Evolutionary conservation across 2,888 invertebrate species (phyloP).

Genomic region (Ochropacha duplaris): DNA sequence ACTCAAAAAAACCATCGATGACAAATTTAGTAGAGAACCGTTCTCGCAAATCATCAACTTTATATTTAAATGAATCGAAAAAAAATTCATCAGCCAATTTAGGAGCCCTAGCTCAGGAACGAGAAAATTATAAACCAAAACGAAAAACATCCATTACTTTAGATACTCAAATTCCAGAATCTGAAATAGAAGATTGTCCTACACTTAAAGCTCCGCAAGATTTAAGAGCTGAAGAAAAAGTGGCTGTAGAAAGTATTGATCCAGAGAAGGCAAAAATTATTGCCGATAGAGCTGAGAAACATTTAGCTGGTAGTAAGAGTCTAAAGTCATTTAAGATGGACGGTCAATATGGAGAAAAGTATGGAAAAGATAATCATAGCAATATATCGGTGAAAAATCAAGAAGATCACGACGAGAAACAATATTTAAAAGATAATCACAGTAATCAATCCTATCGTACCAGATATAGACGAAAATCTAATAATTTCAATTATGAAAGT

Average conservation of each 20-base stretch:
- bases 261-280: slow-evolving; percentile 67
- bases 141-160: slow-evolving; percentile 67
- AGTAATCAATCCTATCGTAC: slow-evolving; percentile 70
- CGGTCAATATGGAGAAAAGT: slow-evolving; percentile 67
- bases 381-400: slow-evolving; percentile 65
- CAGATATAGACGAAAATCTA: slow-evolving; percentile 69
- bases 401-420: slow-evolving; percentile 69
- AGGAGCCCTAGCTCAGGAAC: slow-evolving; percentile 58
- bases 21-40: slow-evolving; percentile 71
- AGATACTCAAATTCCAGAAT: slow-evolving; percentile 71
- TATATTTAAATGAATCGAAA: slow-evolving; percentile 77
- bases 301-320: slow-evolving; percentile 63
- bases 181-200: slow-evolving; percentile 78
- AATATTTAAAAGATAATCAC: slow-evolving; percentile 73
- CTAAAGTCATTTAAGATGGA: slow-evolving; percentile 72
- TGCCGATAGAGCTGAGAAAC: slow-evolving; percentile 65
- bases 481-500: slow-evolving; percentile 84
- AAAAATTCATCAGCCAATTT: slow-evolving; percentile 72
- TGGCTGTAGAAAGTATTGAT: slow-evolving; percentile 66
- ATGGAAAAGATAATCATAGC: slow-evolving; percentile 68
- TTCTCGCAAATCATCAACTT: slow-evolving; percentile 72
- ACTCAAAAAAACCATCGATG: slow-evolving; percentile 75
- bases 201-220: slow-evolving; percentile 78
- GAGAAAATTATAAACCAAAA: slow-evolving; percentile 64
- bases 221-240: slow-evolving; percentile 79